Evolutionary conservation across 2,797 vertebrate genomes (phyloP).

Genomic region (Scyliorhinus canicula): DNA sequence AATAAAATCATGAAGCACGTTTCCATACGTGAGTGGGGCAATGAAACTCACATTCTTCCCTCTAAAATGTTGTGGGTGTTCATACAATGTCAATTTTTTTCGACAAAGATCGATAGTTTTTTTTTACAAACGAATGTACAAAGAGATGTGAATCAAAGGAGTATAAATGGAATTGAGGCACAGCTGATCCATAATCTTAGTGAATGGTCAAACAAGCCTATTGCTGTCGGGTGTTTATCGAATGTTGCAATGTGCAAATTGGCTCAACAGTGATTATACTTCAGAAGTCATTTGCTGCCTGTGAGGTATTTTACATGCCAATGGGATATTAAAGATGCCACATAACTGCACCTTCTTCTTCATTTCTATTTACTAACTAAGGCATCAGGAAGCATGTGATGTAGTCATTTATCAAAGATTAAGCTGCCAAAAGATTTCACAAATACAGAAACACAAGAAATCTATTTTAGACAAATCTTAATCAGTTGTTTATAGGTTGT

Average conservation of each 20-base stretch:
- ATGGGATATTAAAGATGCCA: neutral
- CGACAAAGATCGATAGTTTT: neutral
- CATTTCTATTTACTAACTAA: neutral
- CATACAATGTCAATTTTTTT: neutral
- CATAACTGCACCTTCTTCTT: neutral
- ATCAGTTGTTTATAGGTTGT: neutral
- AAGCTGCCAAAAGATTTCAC: neutral
- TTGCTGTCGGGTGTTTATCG: neutral
- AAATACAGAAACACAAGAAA: neutral
- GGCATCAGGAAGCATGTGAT: neutral
- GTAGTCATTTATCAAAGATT: constrained; percentile 1
- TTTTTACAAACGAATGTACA: neutral
- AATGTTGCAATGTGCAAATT: neutral
- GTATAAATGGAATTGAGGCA: neutral
- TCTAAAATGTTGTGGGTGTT: neutral
- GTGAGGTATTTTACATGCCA: neutral
- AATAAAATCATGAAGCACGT: neutral
- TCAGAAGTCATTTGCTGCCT: neutral
- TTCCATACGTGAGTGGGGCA: neutral
- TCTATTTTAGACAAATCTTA: neutral
- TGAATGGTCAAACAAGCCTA: neutral
- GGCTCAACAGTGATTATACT: neutral
- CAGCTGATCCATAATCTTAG: neutral
- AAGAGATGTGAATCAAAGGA: neutral
- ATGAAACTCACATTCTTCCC: neutral